These are phyloP conservation scores for Chiroxiphia lanceolata DNA, from an alignment of 2,797 vertebrate species.

Conservation along the genomic window DNA sequence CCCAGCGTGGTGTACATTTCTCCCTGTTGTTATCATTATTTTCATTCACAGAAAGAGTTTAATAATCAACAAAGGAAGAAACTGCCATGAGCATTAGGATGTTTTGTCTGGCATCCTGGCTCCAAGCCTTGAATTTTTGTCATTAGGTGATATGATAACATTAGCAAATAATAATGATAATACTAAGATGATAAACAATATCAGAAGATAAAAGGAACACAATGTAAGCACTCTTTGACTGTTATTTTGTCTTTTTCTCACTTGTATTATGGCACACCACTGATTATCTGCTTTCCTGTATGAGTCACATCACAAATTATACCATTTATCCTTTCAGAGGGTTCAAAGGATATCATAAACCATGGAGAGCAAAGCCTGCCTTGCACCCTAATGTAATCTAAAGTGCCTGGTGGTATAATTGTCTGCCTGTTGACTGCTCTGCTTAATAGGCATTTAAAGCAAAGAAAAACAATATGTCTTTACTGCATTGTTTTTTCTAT, in stretches of 20 bases:
- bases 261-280: background rate
- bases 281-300: slow-evolving; percentile 27
- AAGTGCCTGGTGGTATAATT: background rate
- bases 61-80: slow-evolving; percentile 45
- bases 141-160: background rate
- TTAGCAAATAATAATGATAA: slow-evolving; percentile 43
- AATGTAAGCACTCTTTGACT: background rate
- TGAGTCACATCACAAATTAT: slow-evolving; percentile 29
- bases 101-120: slow-evolving; percentile 40
- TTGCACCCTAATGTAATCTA: background rate
- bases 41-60: slow-evolving; percentile 51
- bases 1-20: background rate
- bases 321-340: background rate
- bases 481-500: background rate
- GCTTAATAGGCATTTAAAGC: background rate
- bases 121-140: slow-evolving; percentile 24
- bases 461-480: background rate
- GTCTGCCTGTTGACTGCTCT: background rate
- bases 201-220: slow-evolving; percentile 4
- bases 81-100: background rate
- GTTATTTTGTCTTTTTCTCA: slow-evolving; percentile 52
- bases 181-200: slow-evolving; percentile 6
- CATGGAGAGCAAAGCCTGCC: background rate
- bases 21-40: background rate
- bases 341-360: background rate